Evolutionary conservation across 2,888 invertebrate genomes (phyloP).

Genomic region (Mythimna pallens): DNA sequence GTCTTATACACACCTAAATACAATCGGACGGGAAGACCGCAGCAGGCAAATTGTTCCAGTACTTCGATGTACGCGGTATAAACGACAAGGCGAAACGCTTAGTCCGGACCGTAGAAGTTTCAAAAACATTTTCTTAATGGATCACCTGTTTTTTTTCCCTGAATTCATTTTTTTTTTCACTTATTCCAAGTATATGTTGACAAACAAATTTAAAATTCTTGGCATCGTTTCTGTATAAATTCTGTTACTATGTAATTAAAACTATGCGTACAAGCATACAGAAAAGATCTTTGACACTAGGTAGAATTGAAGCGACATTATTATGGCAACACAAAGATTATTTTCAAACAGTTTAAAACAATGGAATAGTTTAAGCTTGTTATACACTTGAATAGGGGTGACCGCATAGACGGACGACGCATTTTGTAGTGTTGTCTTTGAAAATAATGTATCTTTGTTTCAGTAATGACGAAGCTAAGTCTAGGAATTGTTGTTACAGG

Average conservation of each 20-base stretch:
- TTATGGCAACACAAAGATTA: slow-evolving; percentile 16
- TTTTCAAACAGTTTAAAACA: slow-evolving; percentile 29
- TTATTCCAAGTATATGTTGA: slow-evolving; percentile 11
- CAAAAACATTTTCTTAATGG: neutral
- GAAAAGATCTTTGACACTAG: neutral
- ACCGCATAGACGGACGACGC: neutral
- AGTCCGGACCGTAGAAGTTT: no score
- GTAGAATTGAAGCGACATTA: neutral
- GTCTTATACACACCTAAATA: no score
- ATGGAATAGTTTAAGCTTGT: slow-evolving; percentile 14
- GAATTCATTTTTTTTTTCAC: neutral
- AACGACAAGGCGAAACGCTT: no score
- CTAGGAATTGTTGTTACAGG: neutral
- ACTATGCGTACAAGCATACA: neutral
- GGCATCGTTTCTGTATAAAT: slow-evolving; percentile 30
- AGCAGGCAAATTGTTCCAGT: no score
- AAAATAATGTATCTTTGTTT: slow-evolving; percentile 28
- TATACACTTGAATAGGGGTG: neutral
- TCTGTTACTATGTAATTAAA: slow-evolving; percentile 6
- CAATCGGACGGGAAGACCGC: no score
- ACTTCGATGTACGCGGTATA: no score
- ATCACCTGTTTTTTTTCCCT: neutral
- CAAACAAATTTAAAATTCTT: slow-evolving; percentile 9
- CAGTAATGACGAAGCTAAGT: neutral
- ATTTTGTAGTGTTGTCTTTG: neutral